Evolutionary conservation across 64 coral and sea anemone genomes (phyloP).

Genomic region (Montipora cactus): DNA sequence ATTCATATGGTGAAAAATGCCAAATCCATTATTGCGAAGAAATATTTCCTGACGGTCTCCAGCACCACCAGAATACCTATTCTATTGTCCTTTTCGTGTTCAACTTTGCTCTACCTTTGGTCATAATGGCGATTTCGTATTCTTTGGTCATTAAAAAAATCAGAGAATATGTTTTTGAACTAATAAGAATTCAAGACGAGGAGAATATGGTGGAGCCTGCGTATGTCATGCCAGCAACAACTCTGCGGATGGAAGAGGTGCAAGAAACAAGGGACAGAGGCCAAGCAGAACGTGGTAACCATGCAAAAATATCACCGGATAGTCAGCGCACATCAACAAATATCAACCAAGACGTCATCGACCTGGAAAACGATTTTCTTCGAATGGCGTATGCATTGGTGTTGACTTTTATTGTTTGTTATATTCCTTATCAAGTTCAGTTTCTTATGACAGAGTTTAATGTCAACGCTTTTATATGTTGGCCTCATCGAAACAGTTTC

Average conservation of each 20-base stretch:
- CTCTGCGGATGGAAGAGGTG: too few species aligned
- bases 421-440: slow-evolving; percentile 76
- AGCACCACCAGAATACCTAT: slow-evolving; percentile 21
- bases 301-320: too few species aligned
- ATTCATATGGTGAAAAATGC: neutral
- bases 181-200: neutral
- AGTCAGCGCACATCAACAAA: too few species aligned
- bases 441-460: slow-evolving; percentile 74
- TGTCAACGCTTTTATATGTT: too few species aligned
- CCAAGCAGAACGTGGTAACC: too few species aligned
- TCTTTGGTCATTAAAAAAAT: slow-evolving; percentile 59
- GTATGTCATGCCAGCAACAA: too few species aligned
- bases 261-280: too few species aligned
- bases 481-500: too few species aligned
- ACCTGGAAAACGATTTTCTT: too few species aligned
- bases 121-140: slow-evolving; percentile 69
- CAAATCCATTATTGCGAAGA: slow-evolving; percentile 13
- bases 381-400: slow-evolving; percentile 80
- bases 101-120: slow-evolving; percentile 61
- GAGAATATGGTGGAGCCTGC: neutral
- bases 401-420: slow-evolving; percentile 63
- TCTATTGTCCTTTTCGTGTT: slow-evolving; percentile 48
- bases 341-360: too few species aligned
- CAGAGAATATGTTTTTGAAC: slow-evolving; percentile 54
- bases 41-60: slow-evolving; percentile 25